Base-by-base conservation (phyloP, 2,113 vertebrate genomes). In the Rhadina sibilatrix region DNA sequence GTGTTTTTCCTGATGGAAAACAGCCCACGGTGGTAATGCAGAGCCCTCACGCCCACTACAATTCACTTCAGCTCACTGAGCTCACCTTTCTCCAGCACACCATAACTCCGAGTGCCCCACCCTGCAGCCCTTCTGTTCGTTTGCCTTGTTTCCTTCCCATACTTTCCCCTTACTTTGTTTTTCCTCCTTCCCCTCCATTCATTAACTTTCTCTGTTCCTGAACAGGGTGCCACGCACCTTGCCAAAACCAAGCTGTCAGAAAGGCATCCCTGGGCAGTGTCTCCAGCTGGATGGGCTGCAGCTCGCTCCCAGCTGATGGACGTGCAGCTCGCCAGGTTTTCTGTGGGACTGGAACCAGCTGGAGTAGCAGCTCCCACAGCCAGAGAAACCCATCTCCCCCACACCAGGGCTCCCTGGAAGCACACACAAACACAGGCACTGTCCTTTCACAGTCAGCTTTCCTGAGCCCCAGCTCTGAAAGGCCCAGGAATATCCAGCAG, bases 91-190 rank as follows among this genome's bases (percentile, higher is more conserved):
- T 47, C 74, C 79, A 60, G 47, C 49, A 37, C 61, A 25, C 17
- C 8, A 0, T 0, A 23, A 2, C 56, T 15, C 11, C 0, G 2
- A 20, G 28, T 0, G 21, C 57, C 63, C 80, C 53, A 1, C 37
- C n/a, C 30, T 17, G 24, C 54, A 52, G 56, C 21, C n/a, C 44
- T 49, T 22, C 28, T 82, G 3, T 1, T 35, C 50, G 49, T 64
- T 7, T 28, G 50, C 30, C 42, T 49, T 24, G 19, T 6, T 23
- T 14, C 52, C 49, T 60, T 54, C 21, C n/a, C 12, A 3, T 6
- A 15, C 38, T 42, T 35, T 25, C 2, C 4, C 31, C 25, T 15
- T 6, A 6, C 9, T 33, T 68, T 22, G 69, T 17, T 57, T 49
- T n/a, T 16, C 31, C 11, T 21, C 28, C 28, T 8, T 8, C 8